Evolutionary conservation across 2,888 invertebrate species (phyloP).

Genomic region (Melinopterus prodromus): DNA sequence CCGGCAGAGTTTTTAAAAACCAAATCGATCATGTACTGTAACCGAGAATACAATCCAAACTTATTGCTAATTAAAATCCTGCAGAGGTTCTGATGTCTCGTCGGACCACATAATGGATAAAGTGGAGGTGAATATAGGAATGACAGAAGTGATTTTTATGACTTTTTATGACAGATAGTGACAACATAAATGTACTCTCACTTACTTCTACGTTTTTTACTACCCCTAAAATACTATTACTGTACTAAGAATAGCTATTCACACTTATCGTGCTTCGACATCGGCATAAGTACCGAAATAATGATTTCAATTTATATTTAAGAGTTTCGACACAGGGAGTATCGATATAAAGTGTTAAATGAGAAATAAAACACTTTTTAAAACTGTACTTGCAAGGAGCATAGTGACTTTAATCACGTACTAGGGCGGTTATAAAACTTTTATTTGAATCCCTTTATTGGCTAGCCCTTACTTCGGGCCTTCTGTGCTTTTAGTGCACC

Average conservation of each 20-base stretch:
- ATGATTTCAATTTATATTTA: not conserved
- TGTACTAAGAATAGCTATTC: not conserved
- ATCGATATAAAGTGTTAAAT: not conserved
- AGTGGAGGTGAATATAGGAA: too few relatives aligned
- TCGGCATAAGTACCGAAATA: not conserved
- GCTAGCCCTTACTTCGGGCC: not conserved
- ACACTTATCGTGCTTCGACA: not conserved
- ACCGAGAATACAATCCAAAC: too few relatives aligned
- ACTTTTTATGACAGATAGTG: too few relatives aligned
- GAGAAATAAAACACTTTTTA: not conserved
- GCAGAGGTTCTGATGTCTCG: too few relatives aligned
- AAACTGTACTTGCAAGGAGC: not conserved
- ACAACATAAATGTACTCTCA: too few relatives aligned
- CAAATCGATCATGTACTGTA: too few relatives aligned
- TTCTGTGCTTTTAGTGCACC: not conserved
- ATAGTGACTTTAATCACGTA: not conserved
- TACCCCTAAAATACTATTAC: not conserved
- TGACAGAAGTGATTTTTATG: too few relatives aligned
- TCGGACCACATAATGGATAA: too few relatives aligned
- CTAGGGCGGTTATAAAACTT: not conserved
- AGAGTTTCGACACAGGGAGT: not conserved
- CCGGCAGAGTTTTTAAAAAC: too few relatives aligned
- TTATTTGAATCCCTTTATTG: slow-evolving; percentile 4
- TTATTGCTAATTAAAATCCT: too few relatives aligned
- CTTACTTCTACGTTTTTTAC: not conserved